These are phyloP conservation scores for Stenoptilia bipunctidactyla DNA, from an alignment of 2,888 invertebrate genomes.

Conservation along the genomic window DNA sequence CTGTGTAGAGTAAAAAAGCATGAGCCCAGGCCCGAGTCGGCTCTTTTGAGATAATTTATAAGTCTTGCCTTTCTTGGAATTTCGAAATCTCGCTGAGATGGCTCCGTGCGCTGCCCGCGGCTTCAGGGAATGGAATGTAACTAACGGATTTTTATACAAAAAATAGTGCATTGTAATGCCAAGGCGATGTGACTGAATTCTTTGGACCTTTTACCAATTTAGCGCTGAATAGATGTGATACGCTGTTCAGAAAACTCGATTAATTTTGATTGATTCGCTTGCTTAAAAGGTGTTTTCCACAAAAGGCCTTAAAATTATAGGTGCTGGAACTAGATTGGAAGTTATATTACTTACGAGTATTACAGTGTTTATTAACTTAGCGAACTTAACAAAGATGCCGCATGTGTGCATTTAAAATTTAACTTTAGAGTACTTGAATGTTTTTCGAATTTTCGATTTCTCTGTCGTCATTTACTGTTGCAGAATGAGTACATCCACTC, in stretches of 20 bases:
- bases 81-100: slow-evolving; percentile 64
- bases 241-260: slow-evolving; percentile 5
- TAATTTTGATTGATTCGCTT: slow-evolving; percentile 10
- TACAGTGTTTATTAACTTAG: too few species aligned
- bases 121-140: slow-evolving; percentile 62
- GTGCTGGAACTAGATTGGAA: too few species aligned
- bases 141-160: slow-evolving; percentile 62
- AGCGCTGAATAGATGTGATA: slow-evolving; percentile 23
- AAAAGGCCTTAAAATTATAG: too few species aligned
- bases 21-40: slow-evolving; percentile 62
- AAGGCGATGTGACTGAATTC: slow-evolving; percentile 27
- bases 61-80: slow-evolving; percentile 68
- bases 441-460: too few species aligned
- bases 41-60: slow-evolving; percentile 71
- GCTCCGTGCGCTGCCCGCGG: slow-evolving; percentile 40
- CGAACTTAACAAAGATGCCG: too few species aligned
- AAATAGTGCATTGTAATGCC: slow-evolving; percentile 50
- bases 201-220: slow-evolving; percentile 36
- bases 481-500: too few species aligned
- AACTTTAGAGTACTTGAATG: too few species aligned
- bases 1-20: slow-evolving; percentile 60
- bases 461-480: too few species aligned
- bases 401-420: too few species aligned
- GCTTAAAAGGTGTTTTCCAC: too few species aligned
- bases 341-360: too few species aligned